Evolutionary conservation across 1,140 invertebrate genomes (phyloP).

Genomic region (Plectrocnemia conspersa): DNA sequence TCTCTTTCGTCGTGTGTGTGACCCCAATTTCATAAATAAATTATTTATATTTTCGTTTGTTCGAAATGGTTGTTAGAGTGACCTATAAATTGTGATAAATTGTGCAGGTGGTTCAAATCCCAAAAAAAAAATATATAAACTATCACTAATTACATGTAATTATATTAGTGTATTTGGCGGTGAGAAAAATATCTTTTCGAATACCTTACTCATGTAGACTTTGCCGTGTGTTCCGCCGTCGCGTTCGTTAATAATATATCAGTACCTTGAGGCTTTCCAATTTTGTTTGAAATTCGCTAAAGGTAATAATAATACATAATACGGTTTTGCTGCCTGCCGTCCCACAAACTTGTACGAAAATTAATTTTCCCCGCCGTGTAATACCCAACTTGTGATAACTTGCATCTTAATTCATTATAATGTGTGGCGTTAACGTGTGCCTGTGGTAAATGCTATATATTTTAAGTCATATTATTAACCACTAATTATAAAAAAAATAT

Average conservation of each 20-base stretch:
- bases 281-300: conserved; percentile 29
- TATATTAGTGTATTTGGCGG: neutral
- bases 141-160: neutral
- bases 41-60: too few relatives aligned
- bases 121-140: neutral
- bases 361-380: conserved; percentile 6
- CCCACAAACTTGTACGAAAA: conserved; percentile 11
- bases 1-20: too few relatives aligned
- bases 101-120: too few relatives aligned
- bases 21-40: too few relatives aligned
- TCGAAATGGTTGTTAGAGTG: too few relatives aligned
- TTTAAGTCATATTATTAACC: too few relatives aligned
- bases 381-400: neutral
- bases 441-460: too few relatives aligned
- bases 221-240: too few relatives aligned
- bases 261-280: conserved; percentile 32
- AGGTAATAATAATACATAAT: conserved; percentile 32
- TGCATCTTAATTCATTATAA: conserved; percentile 3
- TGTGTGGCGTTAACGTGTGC: neutral
- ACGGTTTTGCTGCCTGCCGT: conserved; percentile 29
- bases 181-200: too few relatives aligned
- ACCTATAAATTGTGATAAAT: too few relatives aligned
- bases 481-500: too few relatives aligned
- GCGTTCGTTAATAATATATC: conserved; percentile 29
- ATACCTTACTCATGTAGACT: too few relatives aligned